phyloP scores from a whole-genome alignment of 2,797 vertebrate genomes.

The Sebastes minor region DNA sequence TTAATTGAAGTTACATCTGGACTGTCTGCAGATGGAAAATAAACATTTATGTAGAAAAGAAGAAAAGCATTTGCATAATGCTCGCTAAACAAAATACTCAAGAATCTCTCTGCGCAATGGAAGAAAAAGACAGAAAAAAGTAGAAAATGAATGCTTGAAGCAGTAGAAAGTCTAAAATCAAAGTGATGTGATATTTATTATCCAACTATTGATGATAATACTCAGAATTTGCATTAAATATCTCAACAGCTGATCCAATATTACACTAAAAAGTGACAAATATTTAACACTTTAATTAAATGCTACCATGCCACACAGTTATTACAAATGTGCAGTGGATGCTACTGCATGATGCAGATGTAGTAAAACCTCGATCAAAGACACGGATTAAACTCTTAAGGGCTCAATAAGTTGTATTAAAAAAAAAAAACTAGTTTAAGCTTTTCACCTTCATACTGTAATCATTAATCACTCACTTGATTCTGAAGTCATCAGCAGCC shows the following conservation, averaged over 20 bases:
- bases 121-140: not conserved
- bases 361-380: not conserved
- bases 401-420: not conserved
- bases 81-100: not conserved
- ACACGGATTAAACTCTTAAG: not conserved
- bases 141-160: not conserved
- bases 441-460: not conserved
- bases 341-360: not conserved
- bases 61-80: not conserved
- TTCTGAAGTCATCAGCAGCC: slow-evolving; percentile 87
- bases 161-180: not conserved
- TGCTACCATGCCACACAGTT: not conserved
- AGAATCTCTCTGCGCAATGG: not conserved
- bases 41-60: not conserved
- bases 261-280: not conserved
- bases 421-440: not conserved
- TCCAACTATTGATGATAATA: not conserved
- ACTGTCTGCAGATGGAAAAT: not conserved
- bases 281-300: not conserved
- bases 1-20: not conserved
- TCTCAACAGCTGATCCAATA: fast-evolving
- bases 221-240: not conserved
- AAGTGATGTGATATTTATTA: not conserved
- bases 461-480: slow-evolving; percentile 80
- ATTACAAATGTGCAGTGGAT: not conserved